A percentile compares a stretch with the other conserved stretches of the same genome.
Evolutionary conservation across 2,113 vertebrate genomes (phyloP).

Genomic region (Asarcornis scutulata): DNA sequence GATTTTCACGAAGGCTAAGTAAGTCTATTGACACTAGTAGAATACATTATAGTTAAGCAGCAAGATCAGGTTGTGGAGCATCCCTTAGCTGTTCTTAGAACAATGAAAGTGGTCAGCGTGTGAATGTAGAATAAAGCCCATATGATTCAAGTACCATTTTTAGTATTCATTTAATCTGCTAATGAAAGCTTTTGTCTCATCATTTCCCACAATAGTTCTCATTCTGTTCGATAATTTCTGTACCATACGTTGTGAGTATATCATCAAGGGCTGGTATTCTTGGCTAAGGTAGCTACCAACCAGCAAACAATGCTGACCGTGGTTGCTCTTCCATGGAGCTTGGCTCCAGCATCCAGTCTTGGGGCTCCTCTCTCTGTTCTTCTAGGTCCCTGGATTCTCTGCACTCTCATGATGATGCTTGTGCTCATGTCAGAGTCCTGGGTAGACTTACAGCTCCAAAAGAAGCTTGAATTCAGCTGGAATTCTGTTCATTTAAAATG

Average conservation of each 20-base stretch:
- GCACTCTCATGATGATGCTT: neutral
- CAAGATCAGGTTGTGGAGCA: neutral
- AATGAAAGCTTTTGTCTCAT: neutral
- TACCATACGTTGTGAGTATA: neutral
- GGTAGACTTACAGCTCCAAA: neutral
- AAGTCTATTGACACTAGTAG: neutral
- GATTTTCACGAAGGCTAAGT: neutral
- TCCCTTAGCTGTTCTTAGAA: neutral
- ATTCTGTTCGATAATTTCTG: neutral
- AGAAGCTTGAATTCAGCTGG: too few species aligned
- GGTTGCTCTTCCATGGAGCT: neutral
- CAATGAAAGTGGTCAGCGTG: neutral
- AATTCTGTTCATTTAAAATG: neutral
- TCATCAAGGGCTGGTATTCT: neutral
- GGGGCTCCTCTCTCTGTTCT: neutral
- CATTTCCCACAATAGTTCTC: neutral
- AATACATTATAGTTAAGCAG: neutral
- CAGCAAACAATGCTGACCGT: neutral
- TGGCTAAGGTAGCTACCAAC: neutral
- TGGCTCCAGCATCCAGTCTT: neutral
- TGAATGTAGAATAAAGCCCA: neutral
- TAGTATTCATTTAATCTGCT: neutral
- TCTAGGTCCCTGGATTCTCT: neutral
- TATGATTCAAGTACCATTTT: neutral
- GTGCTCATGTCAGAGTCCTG: neutral